phyloP scores from a whole-genome alignment of 2,113 vertebrate genomes.

The Pavo muticus region DNA sequence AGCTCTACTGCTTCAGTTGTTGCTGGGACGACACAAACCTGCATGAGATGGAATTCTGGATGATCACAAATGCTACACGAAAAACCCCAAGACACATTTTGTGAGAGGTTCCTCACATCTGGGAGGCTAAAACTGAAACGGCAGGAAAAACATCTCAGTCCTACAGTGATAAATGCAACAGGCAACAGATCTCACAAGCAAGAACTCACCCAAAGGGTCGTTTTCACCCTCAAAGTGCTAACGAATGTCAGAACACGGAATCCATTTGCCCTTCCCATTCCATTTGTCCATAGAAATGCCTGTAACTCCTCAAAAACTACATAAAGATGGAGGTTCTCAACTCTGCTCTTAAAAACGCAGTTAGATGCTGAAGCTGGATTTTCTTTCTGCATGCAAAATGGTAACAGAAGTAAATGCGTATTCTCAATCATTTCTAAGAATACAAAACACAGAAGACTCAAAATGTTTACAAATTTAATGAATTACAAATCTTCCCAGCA shows the following conservation, averaged over 20 bases:
- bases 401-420: neutral
- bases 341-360: neutral
- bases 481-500: neutral
- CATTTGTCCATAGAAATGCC: neutral
- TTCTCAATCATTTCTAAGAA: neutral
- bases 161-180: neutral
- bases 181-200: neutral
- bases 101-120: neutral
- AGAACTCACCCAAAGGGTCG: neutral
- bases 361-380: neutral
- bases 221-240: neutral
- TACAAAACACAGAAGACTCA: neutral
- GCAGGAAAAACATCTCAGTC: neutral
- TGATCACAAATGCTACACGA: rapidly evolving
- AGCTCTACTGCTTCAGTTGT: neutral
- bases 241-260: neutral
- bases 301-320: rapidly evolving
- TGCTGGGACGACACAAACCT: neutral
- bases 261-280: neutral
- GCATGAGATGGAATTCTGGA: rapidly evolving
- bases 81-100: rapidly evolving
- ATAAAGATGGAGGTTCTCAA: rapidly evolving
- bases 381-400: neutral
- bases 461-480: slow-evolving; percentile 41
- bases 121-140: neutral